Evolutionary conservation across 2,113 vertebrate species (phyloP).

Genomic region (Dasyornis broadbenti): DNA sequence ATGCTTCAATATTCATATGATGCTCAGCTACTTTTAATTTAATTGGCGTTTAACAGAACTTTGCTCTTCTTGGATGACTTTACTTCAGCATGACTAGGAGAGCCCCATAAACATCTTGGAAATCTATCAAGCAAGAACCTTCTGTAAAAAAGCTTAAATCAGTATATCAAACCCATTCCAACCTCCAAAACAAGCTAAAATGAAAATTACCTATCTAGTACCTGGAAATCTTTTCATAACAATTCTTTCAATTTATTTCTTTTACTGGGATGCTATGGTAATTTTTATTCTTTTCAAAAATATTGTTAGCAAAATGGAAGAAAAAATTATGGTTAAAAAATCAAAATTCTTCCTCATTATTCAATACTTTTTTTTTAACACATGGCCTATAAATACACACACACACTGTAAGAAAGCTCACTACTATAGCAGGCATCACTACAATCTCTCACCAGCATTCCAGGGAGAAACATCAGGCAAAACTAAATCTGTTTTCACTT

Average conservation of each 20-base stretch:
- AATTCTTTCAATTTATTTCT: neutral
- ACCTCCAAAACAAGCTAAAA: neutral
- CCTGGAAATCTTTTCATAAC: neutral
- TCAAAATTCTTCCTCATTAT: neutral
- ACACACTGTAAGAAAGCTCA: neutral
- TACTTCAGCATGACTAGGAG: neutral
- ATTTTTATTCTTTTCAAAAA: neutral
- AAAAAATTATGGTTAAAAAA: neutral
- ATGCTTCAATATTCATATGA: neutral
- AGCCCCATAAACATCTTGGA: neutral
- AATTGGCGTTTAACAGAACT: neutral
- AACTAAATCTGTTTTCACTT: neutral
- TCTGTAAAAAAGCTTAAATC: neutral
- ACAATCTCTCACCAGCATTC: neutral
- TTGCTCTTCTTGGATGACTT: neutral
- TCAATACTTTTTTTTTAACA: neutral
- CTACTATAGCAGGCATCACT: neutral
- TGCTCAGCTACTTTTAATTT: neutral
- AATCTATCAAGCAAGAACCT: neutral
- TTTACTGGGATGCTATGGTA: neutral
- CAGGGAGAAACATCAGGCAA: neutral
- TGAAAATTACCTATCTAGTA: neutral
- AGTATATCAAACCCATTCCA: neutral
- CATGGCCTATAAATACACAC: fast-evolving
- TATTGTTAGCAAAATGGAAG: neutral